phyloP scores from a whole-genome alignment of 1,140 invertebrate species.

The Caerostris extrusa region DNA sequence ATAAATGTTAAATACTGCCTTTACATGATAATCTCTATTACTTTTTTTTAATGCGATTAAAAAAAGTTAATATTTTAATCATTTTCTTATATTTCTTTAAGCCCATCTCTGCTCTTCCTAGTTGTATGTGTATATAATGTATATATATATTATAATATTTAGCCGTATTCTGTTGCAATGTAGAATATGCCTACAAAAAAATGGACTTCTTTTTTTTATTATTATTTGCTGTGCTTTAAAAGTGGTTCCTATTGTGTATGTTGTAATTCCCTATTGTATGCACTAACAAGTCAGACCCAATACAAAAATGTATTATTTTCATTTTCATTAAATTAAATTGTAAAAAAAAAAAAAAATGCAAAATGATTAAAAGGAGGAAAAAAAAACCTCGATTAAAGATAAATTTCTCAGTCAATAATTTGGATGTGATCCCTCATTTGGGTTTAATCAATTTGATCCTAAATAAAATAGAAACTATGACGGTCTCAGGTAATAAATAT shows the following conservation, averaged over 20 bases:
- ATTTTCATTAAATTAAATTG: background rate
- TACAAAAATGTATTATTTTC: background rate
- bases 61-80: too few species aligned
- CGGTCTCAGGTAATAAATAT: background rate
- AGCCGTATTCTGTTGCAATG: constrained; percentile 23
- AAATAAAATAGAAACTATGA: background rate
- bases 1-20: background rate
- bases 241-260: constrained; percentile 63
- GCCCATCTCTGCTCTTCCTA: constrained; percentile 48
- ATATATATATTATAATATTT: constrained; percentile 49
- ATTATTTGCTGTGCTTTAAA: constrained; percentile 53
- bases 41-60: background rate
- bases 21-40: background rate
- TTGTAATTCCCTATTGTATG: constrained; percentile 28
- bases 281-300: background rate
- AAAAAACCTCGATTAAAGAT: background rate
- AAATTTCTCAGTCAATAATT: background rate
- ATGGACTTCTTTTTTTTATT: background rate
- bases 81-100: background rate
- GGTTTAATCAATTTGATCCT: background rate
- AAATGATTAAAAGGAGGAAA: too few species aligned
- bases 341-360: background rate
- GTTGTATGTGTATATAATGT: constrained; percentile 68
- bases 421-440: background rate
- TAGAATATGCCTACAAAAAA: constrained; percentile 23